Evolutionary conservation across 2,113 vertebrate genomes (phyloP).

Genomic region (Silurus glanis): DNA sequence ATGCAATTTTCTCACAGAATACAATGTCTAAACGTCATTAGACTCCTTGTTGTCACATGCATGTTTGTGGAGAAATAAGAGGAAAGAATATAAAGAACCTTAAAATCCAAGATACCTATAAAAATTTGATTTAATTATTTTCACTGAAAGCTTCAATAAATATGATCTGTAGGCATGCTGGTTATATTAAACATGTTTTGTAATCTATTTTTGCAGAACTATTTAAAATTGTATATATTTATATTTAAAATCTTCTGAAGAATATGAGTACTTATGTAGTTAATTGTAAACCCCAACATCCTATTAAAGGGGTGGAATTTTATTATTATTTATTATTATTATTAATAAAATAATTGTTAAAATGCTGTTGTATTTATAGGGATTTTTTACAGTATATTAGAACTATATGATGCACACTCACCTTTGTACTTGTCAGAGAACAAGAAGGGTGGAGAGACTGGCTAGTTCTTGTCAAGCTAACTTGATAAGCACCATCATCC

Average conservation of each 20-base stretch:
- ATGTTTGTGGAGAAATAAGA: neutral
- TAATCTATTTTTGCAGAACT: neutral
- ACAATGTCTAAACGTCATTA: no score
- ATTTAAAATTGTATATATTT: neutral
- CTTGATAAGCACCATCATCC: conserved; percentile 62
- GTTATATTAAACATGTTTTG: neutral
- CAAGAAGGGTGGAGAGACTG: conserved; percentile 24
- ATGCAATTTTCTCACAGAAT: no score
- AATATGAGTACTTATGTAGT: neutral
- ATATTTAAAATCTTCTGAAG: neutral
- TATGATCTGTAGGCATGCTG: neutral
- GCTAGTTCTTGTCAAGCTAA: conserved; percentile 56
- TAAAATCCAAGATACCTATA: neutral
- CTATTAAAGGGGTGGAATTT: no score
- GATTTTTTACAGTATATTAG: neutral
- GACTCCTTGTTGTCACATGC: neutral
- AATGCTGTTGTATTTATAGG: neutral
- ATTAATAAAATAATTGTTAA: neutral
- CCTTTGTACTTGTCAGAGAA: conserved; percentile 54
- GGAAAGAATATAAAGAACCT: neutral
- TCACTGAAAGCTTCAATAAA: neutral
- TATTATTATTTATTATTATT: no score
- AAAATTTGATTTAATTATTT: neutral
- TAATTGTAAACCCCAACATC: neutral
- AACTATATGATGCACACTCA: neutral